These are phyloP conservation scores for Nesoenas mayeri DNA, from an alignment of 2,113 vertebrate species.

Conservation along the genomic window DNA sequence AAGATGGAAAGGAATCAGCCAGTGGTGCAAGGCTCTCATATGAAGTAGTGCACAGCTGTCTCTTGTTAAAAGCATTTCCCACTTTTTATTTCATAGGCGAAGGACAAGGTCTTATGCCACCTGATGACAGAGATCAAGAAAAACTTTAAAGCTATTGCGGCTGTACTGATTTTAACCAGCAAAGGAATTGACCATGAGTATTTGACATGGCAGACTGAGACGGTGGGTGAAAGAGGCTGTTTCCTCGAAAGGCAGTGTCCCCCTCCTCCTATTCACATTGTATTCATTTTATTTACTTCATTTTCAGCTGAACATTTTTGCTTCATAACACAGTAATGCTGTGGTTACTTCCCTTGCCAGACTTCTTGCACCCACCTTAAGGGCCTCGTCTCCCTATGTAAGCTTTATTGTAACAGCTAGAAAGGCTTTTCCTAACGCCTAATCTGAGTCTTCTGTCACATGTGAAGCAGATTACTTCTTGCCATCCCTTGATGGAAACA, in stretches of 20 bases:
- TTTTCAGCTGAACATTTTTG: not conserved
- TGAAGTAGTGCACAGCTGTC: accelerated
- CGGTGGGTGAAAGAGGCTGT: not conserved
- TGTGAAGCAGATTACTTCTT: constrained; percentile 42
- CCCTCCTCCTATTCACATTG: not conserved
- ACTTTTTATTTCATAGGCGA: not conserved
- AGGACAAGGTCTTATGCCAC: not conserved
- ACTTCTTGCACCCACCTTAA: not conserved
- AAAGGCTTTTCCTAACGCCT: not conserved
- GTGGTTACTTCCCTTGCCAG: not conserved
- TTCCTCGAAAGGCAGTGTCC: not conserved
- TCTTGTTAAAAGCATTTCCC: not conserved
- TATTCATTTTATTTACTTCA: not conserved
- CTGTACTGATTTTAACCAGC: not conserved
- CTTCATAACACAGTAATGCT: not conserved
- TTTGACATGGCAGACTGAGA: not conserved
- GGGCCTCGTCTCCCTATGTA: not conserved
- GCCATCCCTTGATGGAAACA: not conserved
- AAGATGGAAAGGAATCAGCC: not conserved
- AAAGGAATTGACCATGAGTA: not conserved
- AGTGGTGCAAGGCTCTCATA: not conserved
- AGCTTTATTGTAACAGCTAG: not conserved
- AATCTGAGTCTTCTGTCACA: constrained; percentile 1
- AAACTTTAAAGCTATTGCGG: not conserved
- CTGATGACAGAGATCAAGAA: not conserved